Percentiles rank a stretch among this genome's conserved stretches.
These are phyloP conservation scores for Lasiurus borealis DNA, from an alignment of 2,113 vertebrate species.

Conservation along the genomic window DNA sequence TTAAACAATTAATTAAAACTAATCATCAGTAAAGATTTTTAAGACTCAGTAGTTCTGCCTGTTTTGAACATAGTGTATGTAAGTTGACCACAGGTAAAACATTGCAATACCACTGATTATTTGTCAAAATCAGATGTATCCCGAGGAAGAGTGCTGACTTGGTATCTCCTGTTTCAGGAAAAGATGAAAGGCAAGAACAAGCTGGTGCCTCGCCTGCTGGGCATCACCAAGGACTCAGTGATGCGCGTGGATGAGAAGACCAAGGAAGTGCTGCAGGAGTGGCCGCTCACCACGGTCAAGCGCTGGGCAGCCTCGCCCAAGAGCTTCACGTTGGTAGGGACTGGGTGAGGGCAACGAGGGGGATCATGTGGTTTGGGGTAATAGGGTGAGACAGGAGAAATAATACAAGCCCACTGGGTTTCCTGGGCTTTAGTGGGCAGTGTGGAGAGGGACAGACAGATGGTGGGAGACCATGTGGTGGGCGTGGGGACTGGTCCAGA, in stretches of 20 bases:
- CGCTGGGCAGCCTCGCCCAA: slow-evolving; percentile 99
- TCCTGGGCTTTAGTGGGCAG: background rate
- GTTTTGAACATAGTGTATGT: background rate
- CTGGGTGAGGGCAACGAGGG: background rate
- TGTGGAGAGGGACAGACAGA: no score
- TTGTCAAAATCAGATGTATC: background rate
- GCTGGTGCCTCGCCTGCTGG: slow-evolving; percentile 95
- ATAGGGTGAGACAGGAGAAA: background rate
- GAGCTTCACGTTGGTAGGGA: slow-evolving; percentile 98
- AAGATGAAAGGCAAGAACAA: slow-evolving; percentile 99
- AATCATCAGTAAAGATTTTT: slow-evolving; percentile 1
- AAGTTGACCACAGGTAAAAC: background rate
- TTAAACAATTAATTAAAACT: slow-evolving; percentile 31
- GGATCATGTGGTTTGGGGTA: rapidly evolving
- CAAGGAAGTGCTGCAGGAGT: slow-evolving; percentile 99
- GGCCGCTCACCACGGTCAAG: slow-evolving; percentile 98
- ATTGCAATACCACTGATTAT: background rate
- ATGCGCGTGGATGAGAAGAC: slow-evolving; percentile 99
- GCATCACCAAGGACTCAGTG: slow-evolving; percentile 99
- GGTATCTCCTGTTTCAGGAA: slow-evolving; percentile 88
- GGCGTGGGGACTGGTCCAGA: background rate
- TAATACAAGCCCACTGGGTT: background rate
- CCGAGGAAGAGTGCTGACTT: background rate
- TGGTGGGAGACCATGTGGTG: background rate
- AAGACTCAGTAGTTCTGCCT: background rate